A percentile compares a stretch with the other conserved stretches of the same genome.
Conservation (phyloP, 2,113 vertebrate species). For the Columba livia region DNA sequence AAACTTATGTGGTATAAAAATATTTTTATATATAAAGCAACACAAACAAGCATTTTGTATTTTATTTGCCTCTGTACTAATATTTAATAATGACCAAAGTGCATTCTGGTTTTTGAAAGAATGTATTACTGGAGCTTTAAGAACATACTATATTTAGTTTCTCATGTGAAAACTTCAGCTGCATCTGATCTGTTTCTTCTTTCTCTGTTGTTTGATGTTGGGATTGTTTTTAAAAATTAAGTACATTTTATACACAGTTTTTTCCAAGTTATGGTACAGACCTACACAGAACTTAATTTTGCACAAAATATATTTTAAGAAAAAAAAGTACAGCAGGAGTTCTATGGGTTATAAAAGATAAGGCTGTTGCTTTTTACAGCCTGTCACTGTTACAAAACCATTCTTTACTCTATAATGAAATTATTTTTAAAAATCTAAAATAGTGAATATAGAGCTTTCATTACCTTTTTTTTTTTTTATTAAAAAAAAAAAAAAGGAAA, state of each 20-base stretch:
- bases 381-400: constrained; percentile 40
- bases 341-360: constrained; percentile 67
- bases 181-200: constrained; percentile 71
- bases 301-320: constrained; percentile 80
- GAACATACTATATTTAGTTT: constrained; percentile 76
- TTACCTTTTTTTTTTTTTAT: neutral
- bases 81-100: constrained; percentile 91
- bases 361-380: constrained; percentile 55
- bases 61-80: constrained; percentile 77
- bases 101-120: constrained; percentile 85
- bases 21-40: constrained; percentile 73
- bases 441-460: constrained; percentile 38
- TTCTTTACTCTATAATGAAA: constrained; percentile 59
- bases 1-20: constrained; percentile 66
- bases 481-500: neutral
- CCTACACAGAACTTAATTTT: constrained; percentile 80
- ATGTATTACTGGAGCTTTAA: constrained; percentile 87
- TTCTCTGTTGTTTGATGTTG: constrained; percentile 74
- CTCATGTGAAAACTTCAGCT: constrained; percentile 74
- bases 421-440: constrained; percentile 65
- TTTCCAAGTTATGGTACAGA: constrained; percentile 78
- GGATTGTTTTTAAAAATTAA: constrained; percentile 76
- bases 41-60: constrained; percentile 71
- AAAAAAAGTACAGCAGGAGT: constrained; percentile 67
- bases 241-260: constrained; percentile 76